Percentiles rank a stretch among this genome's conserved stretches.
Conservation (phyloP, 1,140 invertebrate genomes). For the Halesus radiatus region DNA sequence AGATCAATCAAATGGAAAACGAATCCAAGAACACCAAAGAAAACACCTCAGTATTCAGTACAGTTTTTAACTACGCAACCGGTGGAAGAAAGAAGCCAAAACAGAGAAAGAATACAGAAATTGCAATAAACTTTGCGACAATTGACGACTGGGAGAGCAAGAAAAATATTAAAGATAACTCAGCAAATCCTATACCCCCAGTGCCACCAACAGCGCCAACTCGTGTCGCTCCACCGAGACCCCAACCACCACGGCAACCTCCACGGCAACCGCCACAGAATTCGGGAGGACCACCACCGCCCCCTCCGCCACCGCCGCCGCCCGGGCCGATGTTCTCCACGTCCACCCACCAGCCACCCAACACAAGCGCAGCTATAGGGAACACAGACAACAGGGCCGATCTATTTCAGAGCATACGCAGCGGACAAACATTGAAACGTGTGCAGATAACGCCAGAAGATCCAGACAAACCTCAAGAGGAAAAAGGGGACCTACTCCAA, state of each 20-base stretch:
- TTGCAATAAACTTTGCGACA: not conserved
- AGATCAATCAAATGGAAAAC: not conserved
- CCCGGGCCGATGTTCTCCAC: too few relatives aligned
- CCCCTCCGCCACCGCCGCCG: too few relatives aligned
- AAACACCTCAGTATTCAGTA: not conserved
- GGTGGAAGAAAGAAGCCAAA: not conserved
- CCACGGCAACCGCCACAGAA: too few relatives aligned
- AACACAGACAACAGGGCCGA: not conserved
- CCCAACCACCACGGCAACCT: not conserved
- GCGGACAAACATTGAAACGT: not conserved
- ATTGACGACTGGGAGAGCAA: too few relatives aligned
- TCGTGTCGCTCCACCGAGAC: not conserved
- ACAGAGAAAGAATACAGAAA: not conserved
- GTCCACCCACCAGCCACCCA: too few relatives aligned
- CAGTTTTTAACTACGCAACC: not conserved
- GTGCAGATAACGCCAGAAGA: not conserved
- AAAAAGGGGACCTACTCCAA: not conserved
- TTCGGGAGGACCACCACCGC: too few relatives aligned
- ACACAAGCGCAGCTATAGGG: not conserved
- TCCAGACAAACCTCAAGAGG: not conserved
- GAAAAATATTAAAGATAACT: too few relatives aligned
- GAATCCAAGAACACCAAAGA: not conserved
- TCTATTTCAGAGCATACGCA: not conserved
- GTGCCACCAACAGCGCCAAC: not conserved
- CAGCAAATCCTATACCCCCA: not conserved